Evolutionary conservation across 2,888 invertebrate genomes (phyloP).

Genomic region (Orthosia gothica): DNA sequence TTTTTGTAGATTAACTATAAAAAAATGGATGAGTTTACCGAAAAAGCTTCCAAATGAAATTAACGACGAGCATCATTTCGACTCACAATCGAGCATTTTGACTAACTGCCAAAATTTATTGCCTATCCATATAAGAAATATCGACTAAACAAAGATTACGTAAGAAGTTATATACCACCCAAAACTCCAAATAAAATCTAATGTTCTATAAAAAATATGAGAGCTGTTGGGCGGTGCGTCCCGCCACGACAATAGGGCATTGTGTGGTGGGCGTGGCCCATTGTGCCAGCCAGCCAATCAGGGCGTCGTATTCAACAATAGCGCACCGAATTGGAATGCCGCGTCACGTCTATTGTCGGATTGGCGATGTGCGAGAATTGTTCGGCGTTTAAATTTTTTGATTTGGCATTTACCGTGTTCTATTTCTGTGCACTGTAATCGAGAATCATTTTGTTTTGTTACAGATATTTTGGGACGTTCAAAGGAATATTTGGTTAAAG

Average conservation of each 20-base stretch:
- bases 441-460: neutral
- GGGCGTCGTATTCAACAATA: slow-evolving; percentile 86
- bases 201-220: slow-evolving; percentile 63
- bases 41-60: slow-evolving; percentile 37
- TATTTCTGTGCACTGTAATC: slow-evolving; percentile 52
- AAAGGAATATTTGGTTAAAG: neutral
- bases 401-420: slow-evolving; percentile 68
- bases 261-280: slow-evolving; percentile 89
- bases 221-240: slow-evolving; percentile 82
- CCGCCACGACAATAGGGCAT: slow-evolving; percentile 88
- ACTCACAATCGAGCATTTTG: neutral
- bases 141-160: neutral
- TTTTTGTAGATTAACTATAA: slow-evolving; percentile 43
- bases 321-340: slow-evolving; percentile 89
- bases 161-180: neutral
- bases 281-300: slow-evolving; percentile 88
- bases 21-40: slow-evolving; percentile 27
- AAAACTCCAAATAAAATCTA: slow-evolving; percentile 51
- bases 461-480: neutral
- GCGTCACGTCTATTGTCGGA: slow-evolving; percentile 87
- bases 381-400: slow-evolving; percentile 77
- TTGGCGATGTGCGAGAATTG: slow-evolving; percentile 82
- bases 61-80: slow-evolving; percentile 1
- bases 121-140: neutral
- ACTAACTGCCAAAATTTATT: neutral